These are phyloP conservation scores for Pollenia labialis DNA, from an alignment of 2,888 invertebrate species.

Conservation along the genomic window DNA sequence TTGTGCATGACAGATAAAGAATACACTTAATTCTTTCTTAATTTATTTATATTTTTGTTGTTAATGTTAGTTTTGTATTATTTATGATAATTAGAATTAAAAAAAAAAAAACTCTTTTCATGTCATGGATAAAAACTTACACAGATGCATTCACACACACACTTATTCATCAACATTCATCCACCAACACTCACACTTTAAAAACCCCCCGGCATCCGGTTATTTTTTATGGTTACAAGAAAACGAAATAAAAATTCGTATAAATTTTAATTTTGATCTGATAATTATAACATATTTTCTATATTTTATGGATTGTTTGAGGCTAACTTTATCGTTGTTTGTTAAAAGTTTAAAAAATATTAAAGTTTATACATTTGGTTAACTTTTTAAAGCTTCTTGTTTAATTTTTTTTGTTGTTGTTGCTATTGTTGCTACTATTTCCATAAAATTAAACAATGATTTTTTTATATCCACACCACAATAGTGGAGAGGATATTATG, in stretches of 20 bases:
- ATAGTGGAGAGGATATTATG: too few relatives aligned
- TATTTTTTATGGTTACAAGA: slow-evolving; percentile 45
- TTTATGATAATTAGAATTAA: slow-evolving; percentile 56
- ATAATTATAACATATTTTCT: slow-evolving; percentile 33
- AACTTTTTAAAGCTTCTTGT: neutral
- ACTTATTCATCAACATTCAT: neutral
- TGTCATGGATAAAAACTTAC: slow-evolving; percentile 9
- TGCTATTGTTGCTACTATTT: too few relatives aligned
- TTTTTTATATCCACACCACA: too few relatives aligned
- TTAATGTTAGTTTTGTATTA: slow-evolving; percentile 39
- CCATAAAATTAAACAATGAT: too few relatives aligned
- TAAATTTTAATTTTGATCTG: slow-evolving; percentile 57
- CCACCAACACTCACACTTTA: neutral
- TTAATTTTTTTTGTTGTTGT: neutral
- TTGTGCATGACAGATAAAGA: slow-evolving; percentile 38
- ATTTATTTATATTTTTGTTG: slow-evolving; percentile 16
- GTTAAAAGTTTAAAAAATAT: too few relatives aligned
- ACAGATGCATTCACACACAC: neutral
- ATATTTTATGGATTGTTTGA: slow-evolving; percentile 13
- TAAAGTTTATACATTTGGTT: too few relatives aligned
- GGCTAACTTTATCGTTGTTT: too few relatives aligned
- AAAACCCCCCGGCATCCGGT: slow-evolving; percentile 26
- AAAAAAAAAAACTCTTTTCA: slow-evolving; percentile 22
- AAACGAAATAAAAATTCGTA: slow-evolving; percentile 39
- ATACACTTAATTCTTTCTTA: slow-evolving; percentile 36